Evolutionary conservation across 2,888 invertebrate species (phyloP), one percentile per base, ranked within the genome.

Genomic region (Deroplatys truncata): DNA sequence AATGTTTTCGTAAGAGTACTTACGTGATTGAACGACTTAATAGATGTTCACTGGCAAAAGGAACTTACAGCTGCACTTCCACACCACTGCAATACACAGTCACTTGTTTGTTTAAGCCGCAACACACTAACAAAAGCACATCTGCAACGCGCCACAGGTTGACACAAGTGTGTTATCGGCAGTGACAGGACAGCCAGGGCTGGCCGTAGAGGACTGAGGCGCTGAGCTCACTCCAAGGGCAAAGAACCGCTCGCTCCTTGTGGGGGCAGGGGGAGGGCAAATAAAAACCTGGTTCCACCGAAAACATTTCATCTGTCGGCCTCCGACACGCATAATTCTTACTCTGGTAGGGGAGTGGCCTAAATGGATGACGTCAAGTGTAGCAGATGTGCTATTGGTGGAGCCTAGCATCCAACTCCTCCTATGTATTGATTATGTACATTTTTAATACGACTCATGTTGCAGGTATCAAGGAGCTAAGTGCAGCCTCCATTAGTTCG

Each of bases 401-500:
- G 5, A 72, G 7, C 56, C 25, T 25, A 25, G 4, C 20, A 72
- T 20, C 56, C 25, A 72, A 72, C 56, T 72, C 56, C 56, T 31
- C 35, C 87, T 82, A 25, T 15, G 82, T 35, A 87, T 87, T 82
- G 87, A 87, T 87, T 87, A 87, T 83, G 35, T 87, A 82, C 87
- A 82, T 87, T 87, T 87, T 87, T 87, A 87, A 87, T 87, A 83
- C 87, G 20, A 43, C 35, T n/a, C 87, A 72, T 72, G 56, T 72
- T 72, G 56, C 56, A 72, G 56, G 56, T 72, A 72, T 72, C 56
- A 72, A 72, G 5, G 56, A 25, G 20, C 56, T 72, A 72, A 72
- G 56, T 72, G 56, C 56, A 72, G 56, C 56, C 56, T 72, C 56
- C 56, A 72, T 72, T 72, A 13, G 43, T 43, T 43, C 4, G 43